These are phyloP conservation scores for Sebastes wilsoni DNA, from an alignment of 2,797 vertebrate genomes.

Conservation along the genomic window DNA sequence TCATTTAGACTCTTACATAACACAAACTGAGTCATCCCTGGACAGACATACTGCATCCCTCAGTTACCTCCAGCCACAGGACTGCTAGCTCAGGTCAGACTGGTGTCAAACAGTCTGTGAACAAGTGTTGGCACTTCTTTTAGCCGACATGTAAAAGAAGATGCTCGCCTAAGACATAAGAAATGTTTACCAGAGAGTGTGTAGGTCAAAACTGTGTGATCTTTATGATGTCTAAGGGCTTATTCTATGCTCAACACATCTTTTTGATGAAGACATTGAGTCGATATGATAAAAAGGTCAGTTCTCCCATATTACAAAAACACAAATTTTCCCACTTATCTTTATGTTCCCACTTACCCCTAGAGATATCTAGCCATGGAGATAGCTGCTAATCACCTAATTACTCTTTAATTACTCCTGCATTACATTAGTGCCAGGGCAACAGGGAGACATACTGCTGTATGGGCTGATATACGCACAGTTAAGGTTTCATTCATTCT, in stretches of 20 bases:
- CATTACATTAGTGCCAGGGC: neutral
- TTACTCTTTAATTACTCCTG: neutral
- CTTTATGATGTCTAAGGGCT: neutral
- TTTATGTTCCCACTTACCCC: neutral
- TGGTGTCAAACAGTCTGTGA: constrained; percentile 31
- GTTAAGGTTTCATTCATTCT: neutral
- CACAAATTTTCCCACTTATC: neutral
- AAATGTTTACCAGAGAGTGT: neutral
- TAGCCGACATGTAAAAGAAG: neutral
- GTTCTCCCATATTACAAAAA: neutral
- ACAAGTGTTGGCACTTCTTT: constrained; percentile 30
- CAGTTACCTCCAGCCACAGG: constrained; percentile 15
- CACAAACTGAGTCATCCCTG: constrained; percentile 50
- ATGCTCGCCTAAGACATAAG: neutral
- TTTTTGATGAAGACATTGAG: neutral
- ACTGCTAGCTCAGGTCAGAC: constrained; percentile 32
- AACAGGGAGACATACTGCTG: neutral
- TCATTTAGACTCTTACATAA: constrained; percentile 57
- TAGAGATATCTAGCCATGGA: neutral
- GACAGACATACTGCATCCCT: constrained; percentile 35
- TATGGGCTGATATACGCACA: neutral
- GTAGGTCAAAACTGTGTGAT: neutral
- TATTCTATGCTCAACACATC: neutral
- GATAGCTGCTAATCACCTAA: neutral
- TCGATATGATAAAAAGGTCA: neutral